phyloP scores from a whole-genome alignment of 2,113 vertebrate species.

The Panthera uncia region DNA sequence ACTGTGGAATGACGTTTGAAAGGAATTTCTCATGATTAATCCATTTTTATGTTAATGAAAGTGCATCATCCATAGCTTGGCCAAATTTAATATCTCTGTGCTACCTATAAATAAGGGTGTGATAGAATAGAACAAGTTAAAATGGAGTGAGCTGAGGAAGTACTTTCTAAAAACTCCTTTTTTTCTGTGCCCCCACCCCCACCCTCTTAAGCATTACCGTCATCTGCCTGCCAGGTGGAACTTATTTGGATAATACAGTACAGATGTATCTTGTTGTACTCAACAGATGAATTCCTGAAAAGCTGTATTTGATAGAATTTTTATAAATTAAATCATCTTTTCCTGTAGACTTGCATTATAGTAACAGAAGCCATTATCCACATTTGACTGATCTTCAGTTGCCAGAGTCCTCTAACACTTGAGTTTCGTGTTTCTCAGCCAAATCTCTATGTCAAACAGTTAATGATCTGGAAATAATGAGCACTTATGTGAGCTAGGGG shows the following conservation, averaged over 20 bases:
- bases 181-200: neutral
- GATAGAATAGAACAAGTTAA: constrained; percentile 22
- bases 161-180: constrained; percentile 38
- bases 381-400: constrained; percentile 77
- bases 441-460: constrained; percentile 77
- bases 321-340: constrained; percentile 78
- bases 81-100: neutral
- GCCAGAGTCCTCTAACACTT: constrained; percentile 70
- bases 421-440: constrained; percentile 77
- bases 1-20: neutral
- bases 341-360: constrained; percentile 71
- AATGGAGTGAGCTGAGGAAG: neutral
- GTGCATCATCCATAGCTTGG: neutral
- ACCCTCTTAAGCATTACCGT: neutral
- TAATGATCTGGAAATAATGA: constrained; percentile 81
- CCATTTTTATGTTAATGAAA: constrained; percentile 21
- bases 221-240: constrained; percentile 74
- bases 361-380: constrained; percentile 78
- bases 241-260: constrained; percentile 69
- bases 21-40: constrained; percentile 2
- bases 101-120: neutral
- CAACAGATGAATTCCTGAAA: constrained; percentile 79
- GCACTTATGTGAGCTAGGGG: constrained; percentile 70
- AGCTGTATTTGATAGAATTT: constrained; percentile 69
- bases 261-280: constrained; percentile 73